Conservation (phyloP, 1,140 invertebrate genomes). For the Battus philenor region DNA sequence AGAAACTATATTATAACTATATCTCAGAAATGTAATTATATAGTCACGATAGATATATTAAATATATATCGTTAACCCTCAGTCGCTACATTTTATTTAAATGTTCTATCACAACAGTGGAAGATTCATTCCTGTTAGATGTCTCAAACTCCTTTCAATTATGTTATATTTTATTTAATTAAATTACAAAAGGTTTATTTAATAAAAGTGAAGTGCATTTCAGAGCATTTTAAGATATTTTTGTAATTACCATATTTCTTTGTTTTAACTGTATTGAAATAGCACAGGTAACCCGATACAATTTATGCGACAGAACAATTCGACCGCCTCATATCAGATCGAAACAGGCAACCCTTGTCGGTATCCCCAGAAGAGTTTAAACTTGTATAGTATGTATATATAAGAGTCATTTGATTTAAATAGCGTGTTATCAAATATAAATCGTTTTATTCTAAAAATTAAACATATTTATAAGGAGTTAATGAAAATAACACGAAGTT, state of each 20-base stretch:
- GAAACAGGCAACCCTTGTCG: slow-evolving; percentile 31
- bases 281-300: slow-evolving; percentile 34
- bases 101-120: no score
- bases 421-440: slow-evolving; percentile 72
- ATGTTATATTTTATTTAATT: no score
- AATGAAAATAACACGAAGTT: slow-evolving; percentile 72
- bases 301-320: slow-evolving; percentile 22
- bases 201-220: no score
- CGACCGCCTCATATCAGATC: slow-evolving; percentile 20
- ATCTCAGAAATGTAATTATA: no score
- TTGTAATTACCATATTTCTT: slow-evolving; percentile 29
- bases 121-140: no score
- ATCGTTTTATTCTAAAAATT: slow-evolving; percentile 70
- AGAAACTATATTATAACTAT: no score
- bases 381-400: slow-evolving; percentile 58
- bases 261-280: slow-evolving; percentile 51
- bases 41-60: no score
- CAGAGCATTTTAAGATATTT: neutral
- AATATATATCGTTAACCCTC: no score
- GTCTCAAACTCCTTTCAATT: no score
- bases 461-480: slow-evolving; percentile 72
- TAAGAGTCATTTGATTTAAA: slow-evolving; percentile 69
- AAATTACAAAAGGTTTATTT: no score
- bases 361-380: slow-evolving; percentile 23
- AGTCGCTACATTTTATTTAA: no score